These are phyloP conservation scores for Drosophila nigricruria DNA, from an alignment of 2,888 invertebrate species.

Conservation along the genomic window DNA sequence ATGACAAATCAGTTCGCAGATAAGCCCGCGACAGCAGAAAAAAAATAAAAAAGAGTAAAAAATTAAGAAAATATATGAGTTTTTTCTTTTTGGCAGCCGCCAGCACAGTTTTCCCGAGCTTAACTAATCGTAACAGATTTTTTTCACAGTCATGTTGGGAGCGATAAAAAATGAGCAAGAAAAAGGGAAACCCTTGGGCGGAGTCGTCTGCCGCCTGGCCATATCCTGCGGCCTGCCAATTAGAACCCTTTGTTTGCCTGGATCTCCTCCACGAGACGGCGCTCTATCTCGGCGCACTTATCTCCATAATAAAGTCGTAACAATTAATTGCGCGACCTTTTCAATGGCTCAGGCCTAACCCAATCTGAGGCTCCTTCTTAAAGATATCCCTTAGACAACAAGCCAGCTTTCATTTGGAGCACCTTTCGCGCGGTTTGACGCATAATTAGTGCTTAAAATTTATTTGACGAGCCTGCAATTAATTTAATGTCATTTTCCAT, in stretches of 20 bases:
- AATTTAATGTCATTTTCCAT: conserved; percentile 63
- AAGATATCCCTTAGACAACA: conserved; percentile 2
- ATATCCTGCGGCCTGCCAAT: conserved; percentile 78
- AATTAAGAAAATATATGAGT: conserved; percentile 41
- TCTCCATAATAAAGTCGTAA: conserved; percentile 84
- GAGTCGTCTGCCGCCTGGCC: conserved; percentile 67
- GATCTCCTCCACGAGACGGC: conserved; percentile 48
- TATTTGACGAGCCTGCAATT: conserved; percentile 78
- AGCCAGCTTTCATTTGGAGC: conserved; percentile 7
- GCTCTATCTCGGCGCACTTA: conserved; percentile 66
- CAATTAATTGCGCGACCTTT: conserved; percentile 83
- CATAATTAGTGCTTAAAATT: conserved; percentile 75
- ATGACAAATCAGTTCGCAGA: conserved; percentile 84
- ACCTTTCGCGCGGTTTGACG: conserved; percentile 63
- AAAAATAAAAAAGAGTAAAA: conserved; percentile 14
- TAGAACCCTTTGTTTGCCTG: conserved; percentile 79
- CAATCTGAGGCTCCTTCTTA: conserved; percentile 21
- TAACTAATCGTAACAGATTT: conserved; percentile 84
- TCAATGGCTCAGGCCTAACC: conserved; percentile 31
- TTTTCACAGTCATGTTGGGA: conserved; percentile 69
- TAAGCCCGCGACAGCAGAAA: conserved; percentile 52
- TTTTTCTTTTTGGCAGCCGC: conserved; percentile 50
- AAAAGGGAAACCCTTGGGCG: conserved; percentile 60
- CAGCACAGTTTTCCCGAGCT: conserved; percentile 64
- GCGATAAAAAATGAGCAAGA: conserved; percentile 32